Conservation (phyloP, 1,140 invertebrate species). For the Anastatus disparis region DNA sequence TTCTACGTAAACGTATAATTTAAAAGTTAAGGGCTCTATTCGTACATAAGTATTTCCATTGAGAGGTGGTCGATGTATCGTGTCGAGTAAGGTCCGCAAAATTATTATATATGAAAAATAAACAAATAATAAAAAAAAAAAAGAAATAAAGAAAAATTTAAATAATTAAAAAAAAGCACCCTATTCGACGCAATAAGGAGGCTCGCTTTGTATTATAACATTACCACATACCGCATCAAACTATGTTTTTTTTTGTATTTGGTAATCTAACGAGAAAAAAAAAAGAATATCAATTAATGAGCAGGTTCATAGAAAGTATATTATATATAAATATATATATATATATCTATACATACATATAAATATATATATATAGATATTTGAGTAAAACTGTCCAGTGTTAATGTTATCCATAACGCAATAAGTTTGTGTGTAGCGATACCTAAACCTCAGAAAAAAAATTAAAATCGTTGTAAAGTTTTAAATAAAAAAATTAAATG, state of each 20-base stretch:
- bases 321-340: conserved; percentile 63
- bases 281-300: conserved; percentile 61
- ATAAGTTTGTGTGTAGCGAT: conserved; percentile 51
- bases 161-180: conserved; percentile 36
- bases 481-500: conserved; percentile 7
- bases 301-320: conserved; percentile 63
- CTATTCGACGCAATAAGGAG: conserved; percentile 57
- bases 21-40: conserved; percentile 55
- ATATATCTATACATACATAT: conserved; percentile 55
- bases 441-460: conserved; percentile 38
- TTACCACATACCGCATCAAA: conserved; percentile 60
- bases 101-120: background rate
- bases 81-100: conserved; percentile 54
- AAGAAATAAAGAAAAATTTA: conserved; percentile 34
- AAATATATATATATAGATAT: conserved; percentile 56
- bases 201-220: conserved; percentile 63
- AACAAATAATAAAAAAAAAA: conserved; percentile 24
- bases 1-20: conserved; percentile 61
- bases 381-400: conserved; percentile 62
- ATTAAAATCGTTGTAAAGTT: conserved; percentile 33
- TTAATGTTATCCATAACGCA: conserved; percentile 61
- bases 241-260: conserved; percentile 66
- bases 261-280: conserved; percentile 62
- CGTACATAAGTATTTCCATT: conserved; percentile 54
- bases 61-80: conserved; percentile 55